Conservation (phyloP, 1,140 invertebrate genomes). For the Meloidogyne hapla region DNA sequence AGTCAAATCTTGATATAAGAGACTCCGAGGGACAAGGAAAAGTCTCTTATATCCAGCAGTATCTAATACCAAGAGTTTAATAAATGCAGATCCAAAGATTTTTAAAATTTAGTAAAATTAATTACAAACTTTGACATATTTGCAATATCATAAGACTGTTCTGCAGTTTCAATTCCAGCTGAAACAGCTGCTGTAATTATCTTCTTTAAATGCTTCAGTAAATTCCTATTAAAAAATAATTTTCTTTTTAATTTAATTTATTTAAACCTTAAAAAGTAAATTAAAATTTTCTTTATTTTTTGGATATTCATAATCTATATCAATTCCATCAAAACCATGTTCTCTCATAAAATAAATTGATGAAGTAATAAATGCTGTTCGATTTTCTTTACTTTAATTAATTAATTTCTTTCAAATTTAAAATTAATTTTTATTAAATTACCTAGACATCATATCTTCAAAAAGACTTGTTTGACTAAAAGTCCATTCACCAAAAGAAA, state of each 20-base stretch:
- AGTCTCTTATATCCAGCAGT: too few species aligned
- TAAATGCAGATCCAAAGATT: too few species aligned
- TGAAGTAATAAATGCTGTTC: conserved; percentile 55
- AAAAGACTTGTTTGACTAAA: conserved; percentile 48
- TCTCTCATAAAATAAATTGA: conserved; percentile 56
- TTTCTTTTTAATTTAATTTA: conserved; percentile 1
- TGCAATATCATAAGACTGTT: background rate
- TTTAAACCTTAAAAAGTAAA: conserved; percentile 34
- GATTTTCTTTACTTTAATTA: conserved; percentile 8
- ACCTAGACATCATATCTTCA: conserved; percentile 45
- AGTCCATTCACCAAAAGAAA: conserved; percentile 64
- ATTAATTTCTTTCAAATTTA: background rate
- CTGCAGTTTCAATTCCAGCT: background rate
- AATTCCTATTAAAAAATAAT: conserved; percentile 20
- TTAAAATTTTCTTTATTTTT: conserved; percentile 64
- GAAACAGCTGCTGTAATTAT: conserved; percentile 15
- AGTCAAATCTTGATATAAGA: too few species aligned
- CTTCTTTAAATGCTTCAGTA: conserved; percentile 6
- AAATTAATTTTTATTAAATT: background rate
- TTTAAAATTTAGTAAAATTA: background rate
- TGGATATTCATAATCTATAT: conserved; percentile 92
- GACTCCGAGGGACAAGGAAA: background rate
- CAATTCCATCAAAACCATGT: conserved; percentile 69
- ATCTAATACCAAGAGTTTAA: too few species aligned
- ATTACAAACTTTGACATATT: conserved; percentile 6